These are phyloP conservation scores for Holotrichia oblita DNA, from an alignment of 1,140 invertebrate genomes.

Conservation along the genomic window DNA sequence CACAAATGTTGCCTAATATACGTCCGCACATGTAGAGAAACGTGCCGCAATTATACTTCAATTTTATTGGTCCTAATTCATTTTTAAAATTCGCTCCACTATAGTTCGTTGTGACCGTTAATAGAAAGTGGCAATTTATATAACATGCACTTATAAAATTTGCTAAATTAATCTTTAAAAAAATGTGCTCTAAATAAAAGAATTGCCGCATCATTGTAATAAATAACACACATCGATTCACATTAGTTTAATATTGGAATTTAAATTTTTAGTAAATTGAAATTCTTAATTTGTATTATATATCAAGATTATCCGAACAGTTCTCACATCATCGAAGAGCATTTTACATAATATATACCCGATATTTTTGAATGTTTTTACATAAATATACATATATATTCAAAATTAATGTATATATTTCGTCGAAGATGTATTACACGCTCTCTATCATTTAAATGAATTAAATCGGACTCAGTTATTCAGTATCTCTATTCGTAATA, in stretches of 20 bases:
- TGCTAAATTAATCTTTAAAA: no score
- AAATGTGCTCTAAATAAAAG: no score
- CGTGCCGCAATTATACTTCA: conserved; percentile 25
- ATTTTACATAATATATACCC: neutral
- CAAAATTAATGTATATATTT: conserved; percentile 20
- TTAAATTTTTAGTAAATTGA: no score
- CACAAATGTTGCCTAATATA: conserved; percentile 31
- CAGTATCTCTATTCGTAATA: conserved; percentile 29
- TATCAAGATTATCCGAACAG: neutral
- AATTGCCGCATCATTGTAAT: no score
- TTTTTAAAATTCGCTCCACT: neutral
- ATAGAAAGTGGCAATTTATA: neutral
- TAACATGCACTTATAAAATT: no score
- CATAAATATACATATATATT: conserved; percentile 28
- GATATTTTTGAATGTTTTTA: neutral
- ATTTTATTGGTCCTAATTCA: conserved; percentile 23
- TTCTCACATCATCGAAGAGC: neutral
- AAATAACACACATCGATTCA: no score
- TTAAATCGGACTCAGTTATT: conserved; percentile 1
- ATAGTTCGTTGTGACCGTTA: neutral
- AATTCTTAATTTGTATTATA: neutral
- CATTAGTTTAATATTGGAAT: no score
- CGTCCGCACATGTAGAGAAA: neutral
- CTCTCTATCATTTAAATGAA: conserved; percentile 35
- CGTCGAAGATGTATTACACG: conserved; percentile 2